Base-by-base conservation (phyloP, 1,140 invertebrate genomes). In the Octopus bimaculoides region DNA sequence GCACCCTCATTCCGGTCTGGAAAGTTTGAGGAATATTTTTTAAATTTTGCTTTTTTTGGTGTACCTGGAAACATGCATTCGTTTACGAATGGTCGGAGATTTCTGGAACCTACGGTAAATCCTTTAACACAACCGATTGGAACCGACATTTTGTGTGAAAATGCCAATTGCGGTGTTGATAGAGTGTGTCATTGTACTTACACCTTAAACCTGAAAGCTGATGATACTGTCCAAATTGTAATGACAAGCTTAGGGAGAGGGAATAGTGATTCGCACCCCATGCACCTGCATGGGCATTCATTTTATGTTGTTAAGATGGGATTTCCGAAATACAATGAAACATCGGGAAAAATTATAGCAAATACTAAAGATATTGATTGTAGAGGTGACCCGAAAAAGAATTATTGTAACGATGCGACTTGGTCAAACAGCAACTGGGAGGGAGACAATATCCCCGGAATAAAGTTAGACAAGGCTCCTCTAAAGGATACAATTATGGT, bases 211-310 rank as follows among this genome's bases (percentile, higher is more conserved):
- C 84, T 86, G 10, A 79, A 52, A 20, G 77, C 86, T 4, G 82
- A 81, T 12, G 85, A 86, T 52, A 78, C 77, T 5, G 20, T 20
- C 14, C 86, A 88, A 81, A 17, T 88, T 4, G 75, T 87, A 1
- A 8, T 88, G 7, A 80, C 87, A 10, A 85, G 86, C 56, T 85
- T 87, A 80, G 87, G 87, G 9, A 81, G 81, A 41, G 81, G 79
- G 5, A 83, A 92, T 8, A 92, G 93, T 79, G 80, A 83, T 52
- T 91, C 92, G 81, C 92, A 95, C 85, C 92, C 94, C 7, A 94
- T 94, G 84, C 94, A 95, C 88, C 87, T 95, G 4, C 94, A 95
- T 86, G 94, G 95, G 4, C 93, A 94, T 88, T 93, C 91, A 84
- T 95, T 95, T 87, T 92, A 93, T 84, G 91, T 95, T 1, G 91